A percentile compares a stretch with the other conserved stretches of the same genome.
Conservation (phyloP, 2,888 invertebrate species). For the Amiota mariae region DNA sequence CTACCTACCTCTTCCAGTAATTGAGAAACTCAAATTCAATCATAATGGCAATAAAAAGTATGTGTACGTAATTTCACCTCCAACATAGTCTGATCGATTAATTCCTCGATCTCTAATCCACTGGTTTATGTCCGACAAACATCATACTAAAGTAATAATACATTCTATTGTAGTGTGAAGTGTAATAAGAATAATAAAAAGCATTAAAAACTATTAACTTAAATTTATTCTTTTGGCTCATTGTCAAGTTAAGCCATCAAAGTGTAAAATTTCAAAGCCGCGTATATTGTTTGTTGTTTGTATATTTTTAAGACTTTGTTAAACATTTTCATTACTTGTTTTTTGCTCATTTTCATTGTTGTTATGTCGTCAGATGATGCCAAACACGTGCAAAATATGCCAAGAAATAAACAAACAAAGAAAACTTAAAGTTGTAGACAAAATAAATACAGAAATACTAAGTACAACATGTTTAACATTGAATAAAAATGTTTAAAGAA, state of each 20-base stretch:
- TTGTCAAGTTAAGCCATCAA: conserved; percentile 20
- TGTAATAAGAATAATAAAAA: too few relatives aligned
- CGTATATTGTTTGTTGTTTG: background rate
- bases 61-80: too few relatives aligned
- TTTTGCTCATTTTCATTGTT: background rate
- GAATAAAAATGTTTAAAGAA: conserved; percentile 26
- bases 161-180: too few relatives aligned
- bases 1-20: too few relatives aligned
- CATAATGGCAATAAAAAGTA: too few relatives aligned
- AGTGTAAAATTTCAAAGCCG: conserved; percentile 9
- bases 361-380: conserved; percentile 32
- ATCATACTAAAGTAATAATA: too few relatives aligned
- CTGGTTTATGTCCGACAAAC: too few relatives aligned
- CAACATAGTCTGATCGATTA: too few relatives aligned
- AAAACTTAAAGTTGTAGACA: conserved; percentile 39
- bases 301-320: background rate
- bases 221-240: conserved; percentile 5
- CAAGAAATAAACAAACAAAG: conserved; percentile 37
- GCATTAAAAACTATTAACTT: too few relatives aligned
- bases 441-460: conserved; percentile 41
- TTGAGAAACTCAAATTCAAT: too few relatives aligned
- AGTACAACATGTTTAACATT: conserved; percentile 41
- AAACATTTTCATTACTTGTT: conserved; percentile 5
- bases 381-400: conserved; percentile 55
- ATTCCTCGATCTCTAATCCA: too few relatives aligned